Conservation (phyloP, 1,140 invertebrate genomes). For the Proctacanthus coquilletti region DNA sequence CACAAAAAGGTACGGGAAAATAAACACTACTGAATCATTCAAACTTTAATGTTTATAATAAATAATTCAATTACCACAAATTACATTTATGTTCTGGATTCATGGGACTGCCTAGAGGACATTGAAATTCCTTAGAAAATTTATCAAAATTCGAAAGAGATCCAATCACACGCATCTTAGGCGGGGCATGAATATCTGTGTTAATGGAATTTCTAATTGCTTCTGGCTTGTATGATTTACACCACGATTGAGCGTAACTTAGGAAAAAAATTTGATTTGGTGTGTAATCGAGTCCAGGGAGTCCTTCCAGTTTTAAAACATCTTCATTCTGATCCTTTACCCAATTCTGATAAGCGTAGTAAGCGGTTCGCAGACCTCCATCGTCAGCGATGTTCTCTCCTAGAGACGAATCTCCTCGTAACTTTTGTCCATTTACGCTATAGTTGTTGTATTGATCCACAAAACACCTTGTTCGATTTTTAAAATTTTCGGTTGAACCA, state of each 20-base stretch:
- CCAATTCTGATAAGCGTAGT: constrained; percentile 29
- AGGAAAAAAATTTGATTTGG: constrained; percentile 43
- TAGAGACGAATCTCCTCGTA: constrained; percentile 41
- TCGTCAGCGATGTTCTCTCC: constrained; percentile 59
- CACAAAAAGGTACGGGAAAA: no score
- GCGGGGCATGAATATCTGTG: constrained; percentile 32
- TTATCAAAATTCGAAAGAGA: constrained; percentile 42
- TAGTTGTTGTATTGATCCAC: constrained; percentile 43
- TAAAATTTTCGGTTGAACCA: constrained; percentile 33
- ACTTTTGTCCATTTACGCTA: constrained; percentile 11
- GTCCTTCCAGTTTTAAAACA: no score
- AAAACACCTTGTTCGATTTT: constrained; percentile 49
- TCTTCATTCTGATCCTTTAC: no score
- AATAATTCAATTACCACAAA: constrained; percentile 2
- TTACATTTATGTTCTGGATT: constrained; percentile 36
- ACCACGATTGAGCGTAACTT: constrained; percentile 36
- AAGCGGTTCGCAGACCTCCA: constrained; percentile 79
- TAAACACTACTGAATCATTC: neutral
- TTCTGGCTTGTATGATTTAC: constrained; percentile 64
- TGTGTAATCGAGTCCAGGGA: no score
- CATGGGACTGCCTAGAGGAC: constrained; percentile 35
- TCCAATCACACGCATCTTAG: constrained; percentile 38
- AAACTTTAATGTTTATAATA: no score
- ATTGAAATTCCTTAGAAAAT: constrained; percentile 46
- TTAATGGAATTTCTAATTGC: no score